A percentile compares a stretch with the other conserved stretches of the same genome.
These are phyloP conservation scores for Spheniscus humboldti DNA, from an alignment of 2,797 vertebrate species.

Conservation along the genomic window DNA sequence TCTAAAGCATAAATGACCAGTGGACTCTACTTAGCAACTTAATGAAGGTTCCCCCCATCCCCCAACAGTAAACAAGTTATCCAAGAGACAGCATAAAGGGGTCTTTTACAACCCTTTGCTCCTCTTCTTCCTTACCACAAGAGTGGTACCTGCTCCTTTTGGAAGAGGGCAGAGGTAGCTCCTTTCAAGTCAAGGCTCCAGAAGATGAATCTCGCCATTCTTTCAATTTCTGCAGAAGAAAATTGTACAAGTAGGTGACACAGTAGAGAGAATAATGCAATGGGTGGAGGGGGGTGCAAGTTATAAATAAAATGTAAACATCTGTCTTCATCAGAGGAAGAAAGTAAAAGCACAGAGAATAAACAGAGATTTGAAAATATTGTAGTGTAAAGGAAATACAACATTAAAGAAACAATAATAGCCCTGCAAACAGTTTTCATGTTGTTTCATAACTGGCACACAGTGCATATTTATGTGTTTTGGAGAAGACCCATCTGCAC, in stretches of 20 bases:
- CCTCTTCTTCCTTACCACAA: not conserved
- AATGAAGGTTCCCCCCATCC: not conserved
- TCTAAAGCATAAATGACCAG: slow-evolving; percentile 7
- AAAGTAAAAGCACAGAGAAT: not conserved
- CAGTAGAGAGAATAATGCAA: not conserved
- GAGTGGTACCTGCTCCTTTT: not conserved
- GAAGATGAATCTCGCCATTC: not conserved
- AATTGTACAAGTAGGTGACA: not conserved
- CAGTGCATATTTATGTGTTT: not conserved
- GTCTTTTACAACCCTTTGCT: not conserved
- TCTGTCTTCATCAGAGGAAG: not conserved
- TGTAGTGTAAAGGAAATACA: not conserved
- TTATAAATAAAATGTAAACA: not conserved
- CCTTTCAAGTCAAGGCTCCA: not conserved
- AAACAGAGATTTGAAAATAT: not conserved
- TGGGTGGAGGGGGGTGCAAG: not conserved
- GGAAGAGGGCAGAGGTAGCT: not conserved
- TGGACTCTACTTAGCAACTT: not conserved
- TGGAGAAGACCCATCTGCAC: not conserved
- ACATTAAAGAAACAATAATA: not conserved
- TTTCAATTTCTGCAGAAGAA: not conserved
- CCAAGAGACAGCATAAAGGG: not conserved
- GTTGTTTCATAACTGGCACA: not conserved
- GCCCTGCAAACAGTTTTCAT: not conserved
- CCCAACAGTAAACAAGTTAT: not conserved